Base-by-base conservation (phyloP, 2,888 invertebrate species). In the Marasmarcha lunaedactyla region DNA sequence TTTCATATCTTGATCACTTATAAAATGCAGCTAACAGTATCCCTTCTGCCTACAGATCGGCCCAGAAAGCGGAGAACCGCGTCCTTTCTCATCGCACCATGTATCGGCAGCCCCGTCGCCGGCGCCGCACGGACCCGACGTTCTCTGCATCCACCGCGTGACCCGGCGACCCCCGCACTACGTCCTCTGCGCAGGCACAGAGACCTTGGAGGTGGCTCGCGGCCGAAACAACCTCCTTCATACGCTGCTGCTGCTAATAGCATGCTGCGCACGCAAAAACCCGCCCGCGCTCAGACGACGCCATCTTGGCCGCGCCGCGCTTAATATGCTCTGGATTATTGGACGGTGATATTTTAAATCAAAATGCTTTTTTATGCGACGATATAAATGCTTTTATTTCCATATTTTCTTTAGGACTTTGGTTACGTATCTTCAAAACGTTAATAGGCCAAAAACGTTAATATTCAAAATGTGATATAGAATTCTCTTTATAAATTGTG, bases 151-250 rank as follows among this genome's bases (percentile, higher is more conserved):
- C 38, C 37, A 36, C 42, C 41, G 7, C 25, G 15, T 30, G 20
- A 39, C 87, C 30, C 89, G 89, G 42, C 88, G 37, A 35, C 40
- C 40, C 44, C 49, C 50, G 40, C 41, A 36, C 36, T 26, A 12
- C 13, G 20, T 11, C 36, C 45, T 51, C 37, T 36, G 36, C 35
- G 40, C 88, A 25, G 89, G 89, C 42, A 88, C 36, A 33, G 51
- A 45, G 43, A 39, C 42, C 43, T 47, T 52, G 40, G 46, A 59
- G 50, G 51, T 54, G 50, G 48, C 55, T 36, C 52, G 51, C 43
- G 95, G 95, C 38, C 88, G 95, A 56, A 94, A 94, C 79, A 96
- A 95, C 78, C 76, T 96, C 57, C 92, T 95, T 65, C 93, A 95
- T 69, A 89, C 93, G 38, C 85, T 96, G 46, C 85, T 96, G 54